Conservation (phyloP, 2,888 invertebrate genomes). For the Atrina japonica region DNA sequence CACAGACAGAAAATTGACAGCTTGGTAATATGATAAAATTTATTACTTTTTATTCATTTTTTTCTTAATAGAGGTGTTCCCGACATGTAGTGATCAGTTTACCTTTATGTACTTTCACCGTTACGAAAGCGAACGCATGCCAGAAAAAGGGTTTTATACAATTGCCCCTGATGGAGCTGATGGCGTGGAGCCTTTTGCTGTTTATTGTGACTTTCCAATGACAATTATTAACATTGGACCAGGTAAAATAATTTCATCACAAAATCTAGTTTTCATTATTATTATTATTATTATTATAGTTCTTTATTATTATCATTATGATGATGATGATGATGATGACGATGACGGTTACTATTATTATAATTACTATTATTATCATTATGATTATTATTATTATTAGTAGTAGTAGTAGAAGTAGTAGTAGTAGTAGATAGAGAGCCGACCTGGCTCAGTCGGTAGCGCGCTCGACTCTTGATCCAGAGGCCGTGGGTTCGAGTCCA, state of each 20-base stretch:
- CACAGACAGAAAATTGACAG: not conserved
- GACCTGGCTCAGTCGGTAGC: too few species aligned
- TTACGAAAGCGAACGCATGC: constrained; percentile 34
- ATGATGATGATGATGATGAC: too few species aligned
- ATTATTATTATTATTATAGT: too few species aligned
- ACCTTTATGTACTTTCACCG: constrained; percentile 23
- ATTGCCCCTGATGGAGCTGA: constrained; percentile 68
- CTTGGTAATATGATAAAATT: not conserved
- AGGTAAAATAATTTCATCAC: constrained; percentile 29
- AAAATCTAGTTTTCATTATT: too few species aligned
- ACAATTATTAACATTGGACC: constrained; percentile 39
- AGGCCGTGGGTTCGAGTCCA: too few species aligned
- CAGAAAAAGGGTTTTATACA: constrained; percentile 54
- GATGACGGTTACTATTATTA: too few species aligned
- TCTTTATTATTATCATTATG: too few species aligned
- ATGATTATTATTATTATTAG: too few species aligned
- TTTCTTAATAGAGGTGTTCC: constrained; percentile 49
- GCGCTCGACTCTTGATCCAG: too few species aligned
- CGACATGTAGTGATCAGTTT: constrained; percentile 55
- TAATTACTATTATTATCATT: too few species aligned
- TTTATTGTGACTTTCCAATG: constrained; percentile 60
- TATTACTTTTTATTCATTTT: not conserved
- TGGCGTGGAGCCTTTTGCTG: constrained; percentile 60
- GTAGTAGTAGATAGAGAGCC: too few species aligned
- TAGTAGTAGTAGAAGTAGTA: too few species aligned